Evolutionary conservation across 2,888 invertebrate genomes (phyloP).

Genomic region (Cephus spinipes): DNA sequence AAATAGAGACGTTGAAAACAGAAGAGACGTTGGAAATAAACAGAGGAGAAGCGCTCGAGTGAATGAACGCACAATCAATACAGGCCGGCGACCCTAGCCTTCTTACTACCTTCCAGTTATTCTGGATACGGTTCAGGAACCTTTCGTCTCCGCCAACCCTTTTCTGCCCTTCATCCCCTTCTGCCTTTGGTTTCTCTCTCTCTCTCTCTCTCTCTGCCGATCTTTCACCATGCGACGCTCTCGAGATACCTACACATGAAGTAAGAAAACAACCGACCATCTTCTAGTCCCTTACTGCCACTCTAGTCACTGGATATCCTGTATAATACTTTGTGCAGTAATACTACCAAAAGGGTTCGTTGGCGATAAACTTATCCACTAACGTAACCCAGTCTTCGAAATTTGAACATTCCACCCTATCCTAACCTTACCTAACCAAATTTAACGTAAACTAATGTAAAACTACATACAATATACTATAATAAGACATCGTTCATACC

Average conservation of each 20-base stretch:
- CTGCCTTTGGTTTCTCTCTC: not conserved
- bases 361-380: too few relatives aligned
- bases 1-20: not conserved
- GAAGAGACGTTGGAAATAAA: not conserved
- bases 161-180: not conserved
- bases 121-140: conserved; percentile 3
- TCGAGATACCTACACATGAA: not conserved
- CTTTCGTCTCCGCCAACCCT: not conserved
- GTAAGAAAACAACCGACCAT: too few relatives aligned
- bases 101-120: not conserved
- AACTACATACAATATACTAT: too few relatives aligned
- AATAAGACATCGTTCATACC: too few relatives aligned
- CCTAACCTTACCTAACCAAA: too few relatives aligned
- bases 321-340: too few relatives aligned
- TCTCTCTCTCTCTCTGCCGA: not conserved
- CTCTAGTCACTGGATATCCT: too few relatives aligned
- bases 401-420: too few relatives aligned
- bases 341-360: too few relatives aligned
- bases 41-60: not conserved
- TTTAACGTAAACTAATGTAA: too few relatives aligned
- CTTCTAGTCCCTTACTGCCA: too few relatives aligned
- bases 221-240: not conserved
- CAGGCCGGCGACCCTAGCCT: not conserved
- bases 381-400: too few relatives aligned
- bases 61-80: conserved; percentile 10